A percentile compares a stretch with the other conserved stretches of the same genome.
Conservation (phyloP, 2,888 invertebrate genomes). For the Reticulitermes lucifugus region DNA sequence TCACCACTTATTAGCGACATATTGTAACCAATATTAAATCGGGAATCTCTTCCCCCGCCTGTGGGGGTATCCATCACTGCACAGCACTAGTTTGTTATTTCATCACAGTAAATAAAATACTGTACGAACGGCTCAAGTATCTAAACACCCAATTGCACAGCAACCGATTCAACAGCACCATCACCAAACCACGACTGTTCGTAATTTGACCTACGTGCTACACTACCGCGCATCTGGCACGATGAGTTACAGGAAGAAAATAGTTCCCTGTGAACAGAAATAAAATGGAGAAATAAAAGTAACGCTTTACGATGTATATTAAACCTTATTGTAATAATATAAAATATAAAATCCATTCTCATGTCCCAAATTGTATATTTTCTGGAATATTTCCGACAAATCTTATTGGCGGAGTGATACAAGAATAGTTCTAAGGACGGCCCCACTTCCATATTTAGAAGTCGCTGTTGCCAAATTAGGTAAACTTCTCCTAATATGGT, state of each 20-base stretch:
- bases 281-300: neutral
- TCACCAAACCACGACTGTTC: constrained; percentile 57
- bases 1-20: constrained; percentile 86
- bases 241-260: constrained; percentile 54
- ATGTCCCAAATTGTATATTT: neutral
- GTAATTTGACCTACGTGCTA: constrained; percentile 65
- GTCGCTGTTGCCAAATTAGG: constrained; percentile 85
- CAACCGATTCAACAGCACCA: constrained; percentile 47
- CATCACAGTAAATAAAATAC: constrained; percentile 49
- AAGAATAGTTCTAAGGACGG: constrained; percentile 65
- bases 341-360: neutral
- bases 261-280: constrained; percentile 52
- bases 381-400: neutral
- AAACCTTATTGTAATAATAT: neutral
- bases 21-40: constrained; percentile 88
- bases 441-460: constrained; percentile 85
- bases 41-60: constrained; percentile 86
- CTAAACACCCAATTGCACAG: constrained; percentile 56
- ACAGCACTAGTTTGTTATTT: constrained; percentile 58
- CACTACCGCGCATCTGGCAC: constrained; percentile 62
- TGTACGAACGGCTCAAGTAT: constrained; percentile 65
- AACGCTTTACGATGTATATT: neutral
- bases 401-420: constrained; percentile 52
- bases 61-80: constrained; percentile 88
- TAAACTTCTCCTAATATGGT: constrained; percentile 83